Base-by-base conservation (phyloP, 2,797 vertebrate genomes). In the Tadarida brasiliensis region DNA sequence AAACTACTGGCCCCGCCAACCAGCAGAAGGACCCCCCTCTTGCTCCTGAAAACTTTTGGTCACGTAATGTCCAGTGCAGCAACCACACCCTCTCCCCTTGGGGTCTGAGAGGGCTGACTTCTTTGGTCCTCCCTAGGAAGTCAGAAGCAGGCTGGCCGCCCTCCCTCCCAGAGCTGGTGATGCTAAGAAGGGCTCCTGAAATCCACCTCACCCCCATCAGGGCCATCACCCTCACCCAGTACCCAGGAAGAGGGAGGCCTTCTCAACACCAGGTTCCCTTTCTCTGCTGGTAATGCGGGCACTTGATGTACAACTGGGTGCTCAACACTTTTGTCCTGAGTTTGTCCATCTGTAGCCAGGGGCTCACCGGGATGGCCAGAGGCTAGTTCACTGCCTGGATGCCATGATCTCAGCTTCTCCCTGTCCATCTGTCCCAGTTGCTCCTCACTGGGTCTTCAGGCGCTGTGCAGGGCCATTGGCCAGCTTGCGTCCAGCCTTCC, bases 331-430 rank as follows among this genome's bases (percentile, higher is more conserved):
- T 44, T 30, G 20, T n/a, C 14, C 17, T 4, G 15, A 39, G 44
- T n/a, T 39, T 22, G 8, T 17, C 47, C 28, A 11, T 83, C 61
- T 47, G 35, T 15, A 16, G 30, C 70, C 0, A 28, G 26, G 17
- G 33, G 70, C 80, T 39, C 47, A 20, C 0, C 0, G 56, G 59
- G 61, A 70, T 17, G 3, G n/a, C 70, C 28, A 87, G 76, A 68
- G 49, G 70, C 59, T 0, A 5, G 0, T 17, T 44, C 17, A 3
- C 71, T 0, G 0, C 26, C 63, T 28, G 20, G 0, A 44, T 35
- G 47, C 70, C 78, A 9, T 20, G 73, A 30, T 49, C 74, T 30
- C 47, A 73, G 49, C 82, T 65, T n/a, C 39, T 28, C 33, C 33
- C 28, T 3, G 14, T 74, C 24, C n/a, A 2, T 47, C 61, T n/a